phyloP scores from a whole-genome alignment of 2,797 vertebrate species.

The Oophaga sylvatica region DNA sequence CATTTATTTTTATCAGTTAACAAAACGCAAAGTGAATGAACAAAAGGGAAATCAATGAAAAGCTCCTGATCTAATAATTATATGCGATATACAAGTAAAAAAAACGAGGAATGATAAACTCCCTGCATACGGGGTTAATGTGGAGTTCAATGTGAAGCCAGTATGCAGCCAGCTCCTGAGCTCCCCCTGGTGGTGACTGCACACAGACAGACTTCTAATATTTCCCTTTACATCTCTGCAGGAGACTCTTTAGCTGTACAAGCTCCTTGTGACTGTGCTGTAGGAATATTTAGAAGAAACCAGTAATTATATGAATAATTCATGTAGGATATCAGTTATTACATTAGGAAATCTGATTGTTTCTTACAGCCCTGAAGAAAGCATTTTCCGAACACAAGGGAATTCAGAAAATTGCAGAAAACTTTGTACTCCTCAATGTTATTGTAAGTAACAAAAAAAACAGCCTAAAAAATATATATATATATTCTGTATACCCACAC shows the following conservation, averaged over 20 bases:
- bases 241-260: too few relatives aligned
- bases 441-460: slow-evolving; percentile 77
- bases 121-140: background rate
- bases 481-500: too few relatives aligned
- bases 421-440: slow-evolving; percentile 90
- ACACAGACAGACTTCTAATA: too few relatives aligned
- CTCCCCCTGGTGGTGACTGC: background rate
- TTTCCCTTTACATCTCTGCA: background rate
- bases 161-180: background rate
- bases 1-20: too few relatives aligned
- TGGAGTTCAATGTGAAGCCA: background rate
- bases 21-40: too few relatives aligned
- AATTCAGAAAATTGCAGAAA: slow-evolving; percentile 85
- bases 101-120: background rate
- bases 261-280: too few relatives aligned
- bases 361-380: slow-evolving; percentile 85
- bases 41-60: too few relatives aligned
- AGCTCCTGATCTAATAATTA: too few relatives aligned
- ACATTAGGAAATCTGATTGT: background rate
- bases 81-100: too few relatives aligned
- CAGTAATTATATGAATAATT: background rate
- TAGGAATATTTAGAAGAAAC: too few relatives aligned
- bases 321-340: background rate
- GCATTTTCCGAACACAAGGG: slow-evolving; percentile 81
- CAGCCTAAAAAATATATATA: background rate